Evolutionary conservation across 2,888 invertebrate species (phyloP), one percentile per base, ranked within the genome.

Genomic region (Timema cristinae): DNA sequence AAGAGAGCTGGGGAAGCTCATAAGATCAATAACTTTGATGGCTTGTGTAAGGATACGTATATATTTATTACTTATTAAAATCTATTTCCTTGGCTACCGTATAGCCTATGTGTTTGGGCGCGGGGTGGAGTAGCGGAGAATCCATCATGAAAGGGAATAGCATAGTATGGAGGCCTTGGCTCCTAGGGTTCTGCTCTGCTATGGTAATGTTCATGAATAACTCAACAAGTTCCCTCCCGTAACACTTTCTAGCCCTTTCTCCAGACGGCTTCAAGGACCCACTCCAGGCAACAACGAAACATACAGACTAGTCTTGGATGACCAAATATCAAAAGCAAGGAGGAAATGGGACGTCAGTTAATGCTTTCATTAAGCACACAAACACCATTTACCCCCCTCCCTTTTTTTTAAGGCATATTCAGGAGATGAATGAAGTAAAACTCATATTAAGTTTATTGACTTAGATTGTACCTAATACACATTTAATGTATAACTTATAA

Each of bases 51-150:
- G 72, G 66, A 72, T 72, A 72, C 72, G 72, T 72, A 72, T 72
- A 72, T 72, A 72, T 72, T 72, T 72, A 72, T 72, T 72, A 72
- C 72, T 72, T 72, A 72, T 72, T 72, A 72, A 72, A 72, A 72
- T 72, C 72, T 72, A 72, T 72, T 68, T 72, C 63, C 63, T 63
- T 63, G 63, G 63, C 63, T 63, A 63, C 63, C 48, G 63, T 32
- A 32, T 63, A 63, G 63, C 63, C 63, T 63, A 63, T 63, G 11
- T 63, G 32, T 47, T 48, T 32, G 32, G 32, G 32, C 32, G 32
- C 32, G 32, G 63, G 47, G 63, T 48, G 48, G 72, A 52, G 66
- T 50, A 67, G 72, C 66, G 66, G 59, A 66, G 72, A 54, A 72
- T 72, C 69, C 72, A 72, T 72, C 72, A 69, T 69, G 69, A 72